Evolutionary conservation across 2,888 invertebrate genomes (phyloP), one percentile per base, ranked within the genome.

Genomic region (Diadegma fenestrale): DNA sequence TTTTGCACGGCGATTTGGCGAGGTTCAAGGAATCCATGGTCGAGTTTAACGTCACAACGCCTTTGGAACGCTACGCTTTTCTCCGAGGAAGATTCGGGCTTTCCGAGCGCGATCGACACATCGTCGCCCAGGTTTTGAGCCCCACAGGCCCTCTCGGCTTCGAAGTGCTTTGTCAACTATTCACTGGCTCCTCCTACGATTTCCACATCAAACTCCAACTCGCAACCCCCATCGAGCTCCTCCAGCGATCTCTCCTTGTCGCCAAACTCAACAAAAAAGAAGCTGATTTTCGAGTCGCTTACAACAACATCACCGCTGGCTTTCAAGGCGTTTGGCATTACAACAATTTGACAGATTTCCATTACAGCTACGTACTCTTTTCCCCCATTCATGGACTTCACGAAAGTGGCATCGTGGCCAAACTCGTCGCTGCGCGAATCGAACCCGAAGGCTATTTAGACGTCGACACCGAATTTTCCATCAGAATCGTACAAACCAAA

Each of bases 261-360:
- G 97, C 96, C 0, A 97, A 97, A 92, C 93, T 97, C 17, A 96
- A 96, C 79, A 93, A 95, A 0, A 95, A 96, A 89, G 96, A 96
- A 91, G 94, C 97, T 33, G 97, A 98, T 90, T 96, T 97, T 92
- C 95, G 97, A 79, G 95, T 97, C 30, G 96, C 96, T 26, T 97
- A 97, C 96, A 97, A 97, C 88, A 95, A 95, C 71, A 95, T 97
- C 90, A 95, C 96, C 72, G 95, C 96, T 41, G 98, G 98, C 10
- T 97, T 97, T 92, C 96, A 96, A 0, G 97, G 97, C 61, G 96
- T 97, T 61, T 97, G 97, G 96, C 96, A 96, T 90, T 97, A 95
- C 93, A 94, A 95, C 93, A 95, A 95, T 69, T 92, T 96, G 22
- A 95, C 96, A 14, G 96, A 97, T 93, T 97, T 98, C 87, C 96